Conservation (phyloP, 30 jellyfish, hydroid and myxozoan species). For the Phacellophora camtschatica region DNA sequence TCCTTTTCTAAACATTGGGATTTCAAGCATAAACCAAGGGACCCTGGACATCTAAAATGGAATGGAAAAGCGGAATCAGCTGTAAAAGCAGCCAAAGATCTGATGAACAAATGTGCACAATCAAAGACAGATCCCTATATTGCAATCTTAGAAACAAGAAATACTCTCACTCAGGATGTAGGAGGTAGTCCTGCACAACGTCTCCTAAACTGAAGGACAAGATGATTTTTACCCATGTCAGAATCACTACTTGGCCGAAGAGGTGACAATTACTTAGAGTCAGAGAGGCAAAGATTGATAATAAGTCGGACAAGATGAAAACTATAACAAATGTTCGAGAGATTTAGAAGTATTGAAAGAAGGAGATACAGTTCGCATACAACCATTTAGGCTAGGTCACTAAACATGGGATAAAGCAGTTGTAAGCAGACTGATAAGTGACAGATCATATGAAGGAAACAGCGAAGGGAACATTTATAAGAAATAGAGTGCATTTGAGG, state of each 20-base stretch:
- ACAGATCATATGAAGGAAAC: slow-evolving; percentile 26
- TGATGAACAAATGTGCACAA: slow-evolving; percentile 22
- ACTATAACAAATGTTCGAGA: not conserved
- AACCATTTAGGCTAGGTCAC: slow-evolving; percentile 48
- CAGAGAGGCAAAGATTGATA: slow-evolving; percentile 5
- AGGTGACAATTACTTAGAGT: not conserved
- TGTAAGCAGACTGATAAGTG: slow-evolving; percentile 19
- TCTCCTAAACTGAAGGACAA: slow-evolving; percentile 41
- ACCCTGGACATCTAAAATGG: slow-evolving; percentile 18
- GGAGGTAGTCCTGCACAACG: slow-evolving; percentile 41
- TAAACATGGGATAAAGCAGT: slow-evolving; percentile 16
- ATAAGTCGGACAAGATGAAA: not conserved
- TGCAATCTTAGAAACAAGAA: slow-evolving; percentile 12
- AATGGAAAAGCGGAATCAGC: slow-evolving; percentile 56
- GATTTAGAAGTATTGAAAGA: not conserved
- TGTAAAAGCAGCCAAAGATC: slow-evolving; percentile 37
- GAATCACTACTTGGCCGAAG: slow-evolving; percentile 10
- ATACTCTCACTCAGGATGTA: slow-evolving; percentile 20
- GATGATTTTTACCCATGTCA: slow-evolving; percentile 28
- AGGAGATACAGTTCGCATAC: slow-evolving; percentile 29
- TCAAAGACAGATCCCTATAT: not conserved
- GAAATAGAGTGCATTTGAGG: slow-evolving; percentile 25
- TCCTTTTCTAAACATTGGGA: slow-evolving; percentile 25
- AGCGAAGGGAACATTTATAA: not conserved
- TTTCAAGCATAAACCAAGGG: slow-evolving; percentile 4